phyloP scores from a whole-genome alignment of 1,140 invertebrate species.

The Lepidurus apus region DNA sequence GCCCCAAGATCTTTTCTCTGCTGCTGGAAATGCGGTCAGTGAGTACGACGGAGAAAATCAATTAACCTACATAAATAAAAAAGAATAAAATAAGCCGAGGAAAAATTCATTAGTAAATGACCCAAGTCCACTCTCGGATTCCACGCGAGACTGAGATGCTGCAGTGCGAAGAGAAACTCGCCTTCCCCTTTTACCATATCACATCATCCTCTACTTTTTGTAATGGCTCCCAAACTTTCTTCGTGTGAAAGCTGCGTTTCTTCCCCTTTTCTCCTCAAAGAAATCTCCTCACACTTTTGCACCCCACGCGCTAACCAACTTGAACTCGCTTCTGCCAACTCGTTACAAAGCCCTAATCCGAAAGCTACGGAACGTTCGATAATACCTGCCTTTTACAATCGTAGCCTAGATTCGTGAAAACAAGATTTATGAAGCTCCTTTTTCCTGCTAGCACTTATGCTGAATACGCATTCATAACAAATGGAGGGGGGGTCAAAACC shows the following conservation, averaged over 20 bases:
- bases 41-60: not conserved
- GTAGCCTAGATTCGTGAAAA: not conserved
- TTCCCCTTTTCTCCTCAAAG: not conserved
- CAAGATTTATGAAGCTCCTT: not conserved
- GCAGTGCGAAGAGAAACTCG: not conserved
- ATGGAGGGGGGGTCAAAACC: not conserved
- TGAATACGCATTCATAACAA: not conserved
- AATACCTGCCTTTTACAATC: not conserved
- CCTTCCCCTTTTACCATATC: not conserved
- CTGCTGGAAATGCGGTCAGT: not conserved
- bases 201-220: not conserved
- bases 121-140: not conserved
- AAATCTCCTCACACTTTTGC: not conserved
- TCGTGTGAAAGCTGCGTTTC: slow-evolving; percentile 16
- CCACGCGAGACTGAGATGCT: not conserved
- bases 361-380: not conserved
- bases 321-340: not conserved
- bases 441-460: not conserved
- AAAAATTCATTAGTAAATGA: slow-evolving; percentile 9
- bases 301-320: not conserved
- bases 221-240: not conserved
- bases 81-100: not conserved
- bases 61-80: slow-evolving; percentile 13
- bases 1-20: not conserved
- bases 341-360: not conserved